Evolutionary conservation across 2,888 invertebrate species (phyloP).

Genomic region (Ophion ellenae): DNA sequence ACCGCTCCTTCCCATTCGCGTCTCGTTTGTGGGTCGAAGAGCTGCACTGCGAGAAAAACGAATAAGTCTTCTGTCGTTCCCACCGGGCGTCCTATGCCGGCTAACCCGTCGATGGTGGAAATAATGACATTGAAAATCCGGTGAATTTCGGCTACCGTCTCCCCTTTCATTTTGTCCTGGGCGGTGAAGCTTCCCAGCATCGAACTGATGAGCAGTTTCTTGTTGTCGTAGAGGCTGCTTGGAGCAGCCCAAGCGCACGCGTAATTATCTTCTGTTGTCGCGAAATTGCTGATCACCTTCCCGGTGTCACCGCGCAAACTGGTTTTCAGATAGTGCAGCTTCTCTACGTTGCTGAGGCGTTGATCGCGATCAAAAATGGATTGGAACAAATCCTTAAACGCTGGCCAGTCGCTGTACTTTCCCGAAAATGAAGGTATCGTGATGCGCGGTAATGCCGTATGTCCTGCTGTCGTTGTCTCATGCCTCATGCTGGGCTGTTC

Average conservation of each 20-base stretch:
- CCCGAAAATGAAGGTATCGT: not conserved
- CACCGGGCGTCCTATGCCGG: not conserved
- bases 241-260: not conserved
- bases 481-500: too few species aligned
- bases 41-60: not conserved
- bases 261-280: not conserved
- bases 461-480: not conserved
- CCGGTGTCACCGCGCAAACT: not conserved
- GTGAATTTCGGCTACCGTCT: too few species aligned
- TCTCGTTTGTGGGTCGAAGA: not conserved
- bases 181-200: not conserved
- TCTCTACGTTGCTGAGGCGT: not conserved
- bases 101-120: not conserved
- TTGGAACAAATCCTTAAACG: not conserved
- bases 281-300: not conserved
- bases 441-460: not conserved
- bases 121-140: not conserved
- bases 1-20: too few species aligned
- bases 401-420: not conserved
- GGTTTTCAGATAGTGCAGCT: not conserved
- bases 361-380: slow-evolving; percentile 68
- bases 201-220: not conserved
- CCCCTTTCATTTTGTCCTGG: not conserved
- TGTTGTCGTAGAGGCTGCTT: not conserved
- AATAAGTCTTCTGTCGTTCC: not conserved